A percentile compares a stretch with the other conserved stretches of the same genome.
These are phyloP conservation scores for Desmophyllum pertusum DNA, from an alignment of 92 coral and sea anemone genomes.

Conservation along the genomic window DNA sequence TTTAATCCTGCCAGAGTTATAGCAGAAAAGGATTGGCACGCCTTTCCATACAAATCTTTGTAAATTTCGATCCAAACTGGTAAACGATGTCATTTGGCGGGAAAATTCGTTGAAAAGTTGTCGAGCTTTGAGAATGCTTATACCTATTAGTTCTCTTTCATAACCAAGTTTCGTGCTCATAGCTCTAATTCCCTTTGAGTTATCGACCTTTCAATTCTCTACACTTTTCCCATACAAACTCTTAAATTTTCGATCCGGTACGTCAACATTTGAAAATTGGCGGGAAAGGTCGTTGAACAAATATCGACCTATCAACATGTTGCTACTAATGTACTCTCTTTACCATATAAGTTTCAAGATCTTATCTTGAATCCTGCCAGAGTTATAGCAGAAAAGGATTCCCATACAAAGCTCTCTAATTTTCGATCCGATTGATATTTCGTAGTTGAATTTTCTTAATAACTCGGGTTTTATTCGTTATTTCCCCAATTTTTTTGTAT, in stretches of 20 bases:
- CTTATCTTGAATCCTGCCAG: not conserved
- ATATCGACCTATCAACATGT: not conserved
- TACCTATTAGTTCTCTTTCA: too few species aligned
- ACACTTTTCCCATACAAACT: not conserved
- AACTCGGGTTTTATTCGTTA: not conserved
- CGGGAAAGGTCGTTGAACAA: constrained; percentile 3
- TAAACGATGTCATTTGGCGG: too few species aligned
- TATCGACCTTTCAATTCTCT: too few species aligned
- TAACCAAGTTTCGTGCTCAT: too few species aligned
- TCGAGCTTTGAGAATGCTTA: too few species aligned
- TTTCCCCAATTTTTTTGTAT: not conserved
- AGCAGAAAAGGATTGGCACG: too few species aligned
- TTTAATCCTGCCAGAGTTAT: not conserved
- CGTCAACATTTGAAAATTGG: not conserved
- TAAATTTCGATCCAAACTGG: too few species aligned
- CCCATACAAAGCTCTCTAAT: not conserved
- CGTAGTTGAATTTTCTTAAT: not conserved
- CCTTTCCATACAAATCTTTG: too few species aligned
- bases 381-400: not conserved
- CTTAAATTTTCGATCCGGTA: not conserved
- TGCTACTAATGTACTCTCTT: not conserved
- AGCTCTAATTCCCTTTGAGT: too few species aligned
- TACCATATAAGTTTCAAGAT: not conserved
- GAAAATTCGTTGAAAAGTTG: too few species aligned
- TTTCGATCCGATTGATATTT: not conserved